phyloP scores from a whole-genome alignment of 2,888 invertebrate species.

The Troglohyphantes excavatus region DNA sequence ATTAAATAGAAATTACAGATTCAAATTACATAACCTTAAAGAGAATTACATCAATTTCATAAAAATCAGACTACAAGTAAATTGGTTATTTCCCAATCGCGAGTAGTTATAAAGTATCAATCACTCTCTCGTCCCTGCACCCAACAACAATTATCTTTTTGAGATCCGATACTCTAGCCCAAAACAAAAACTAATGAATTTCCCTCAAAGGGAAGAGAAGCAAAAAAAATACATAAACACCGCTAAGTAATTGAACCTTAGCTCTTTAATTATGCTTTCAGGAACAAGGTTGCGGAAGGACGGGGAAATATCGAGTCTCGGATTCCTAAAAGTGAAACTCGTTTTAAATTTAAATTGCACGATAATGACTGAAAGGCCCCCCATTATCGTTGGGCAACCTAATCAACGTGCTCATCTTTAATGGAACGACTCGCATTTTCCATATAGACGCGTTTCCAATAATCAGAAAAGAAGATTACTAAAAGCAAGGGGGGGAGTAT shows the following conservation, averaged over 20 bases:
- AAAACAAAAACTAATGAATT: not conserved
- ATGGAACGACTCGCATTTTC: constrained; percentile 69
- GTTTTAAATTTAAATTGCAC: constrained; percentile 78
- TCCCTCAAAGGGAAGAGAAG: not conserved
- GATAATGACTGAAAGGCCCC: constrained; percentile 71
- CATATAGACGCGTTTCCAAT: constrained; percentile 64
- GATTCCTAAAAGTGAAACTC: constrained; percentile 51
- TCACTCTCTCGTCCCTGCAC: not conserved
- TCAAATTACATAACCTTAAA: too few species aligned
- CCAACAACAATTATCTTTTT: not conserved
- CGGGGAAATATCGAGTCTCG: constrained; percentile 60
- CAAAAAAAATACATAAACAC: constrained; percentile 3
- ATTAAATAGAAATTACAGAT: too few species aligned
- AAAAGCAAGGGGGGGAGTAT: not conserved
- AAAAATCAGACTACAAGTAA: not conserved
- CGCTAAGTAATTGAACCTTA: constrained; percentile 36
- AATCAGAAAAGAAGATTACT: constrained; percentile 66
- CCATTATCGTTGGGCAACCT: constrained; percentile 58
- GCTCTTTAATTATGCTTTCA: constrained; percentile 48
- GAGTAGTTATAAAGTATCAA: not conserved
- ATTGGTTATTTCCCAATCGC: not conserved
- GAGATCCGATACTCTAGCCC: not conserved
- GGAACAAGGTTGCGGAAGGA: constrained; percentile 21
- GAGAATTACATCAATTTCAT: too few species aligned
- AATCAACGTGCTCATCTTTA: constrained; percentile 75